Percentiles rank a stretch among this genome's conserved stretches.
These are phyloP conservation scores for Excalfactoria chinensis DNA, from an alignment of 2,113 vertebrate genomes.

Conservation along the genomic window DNA sequence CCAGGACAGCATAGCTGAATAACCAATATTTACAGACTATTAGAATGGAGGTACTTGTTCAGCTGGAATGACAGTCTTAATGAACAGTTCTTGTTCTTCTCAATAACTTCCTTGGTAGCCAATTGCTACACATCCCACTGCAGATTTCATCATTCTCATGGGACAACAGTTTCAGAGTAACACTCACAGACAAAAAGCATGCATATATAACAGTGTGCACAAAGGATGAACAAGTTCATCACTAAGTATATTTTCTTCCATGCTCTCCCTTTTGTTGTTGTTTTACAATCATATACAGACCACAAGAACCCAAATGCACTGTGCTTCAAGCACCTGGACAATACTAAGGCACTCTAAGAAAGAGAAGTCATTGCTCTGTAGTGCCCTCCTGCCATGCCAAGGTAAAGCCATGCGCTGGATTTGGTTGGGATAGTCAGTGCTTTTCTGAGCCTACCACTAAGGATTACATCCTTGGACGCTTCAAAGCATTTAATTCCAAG, in stretches of 20 bases:
- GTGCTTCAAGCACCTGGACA: neutral
- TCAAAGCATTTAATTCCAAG: neutral
- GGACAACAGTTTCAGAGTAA: neutral
- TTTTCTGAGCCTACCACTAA: neutral
- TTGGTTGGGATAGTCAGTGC: neutral
- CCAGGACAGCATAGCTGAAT: neutral
- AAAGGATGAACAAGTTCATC: neutral
- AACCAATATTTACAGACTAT: neutral
- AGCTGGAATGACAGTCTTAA: conserved; percentile 8
- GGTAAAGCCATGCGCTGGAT: neutral
- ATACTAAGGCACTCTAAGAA: no score
- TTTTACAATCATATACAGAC: neutral
- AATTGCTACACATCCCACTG: neutral
- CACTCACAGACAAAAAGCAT: neutral
- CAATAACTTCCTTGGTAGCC: neutral
- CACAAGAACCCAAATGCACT: neutral
- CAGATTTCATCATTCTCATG: neutral
- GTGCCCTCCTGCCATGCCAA: neutral
- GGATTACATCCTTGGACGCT: neutral
- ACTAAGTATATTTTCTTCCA: neutral
- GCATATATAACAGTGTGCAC: neutral
- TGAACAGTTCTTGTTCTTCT: neutral
- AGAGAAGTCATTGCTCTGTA: neutral
- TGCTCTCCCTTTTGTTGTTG: neutral
- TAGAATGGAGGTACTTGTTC: neutral